A percentile compares a stretch with the other conserved stretches of the same genome.
phyloP scores from a whole-genome alignment of 92 coral and sea anemone species.

The Umimayanthus kanabou region DNA sequence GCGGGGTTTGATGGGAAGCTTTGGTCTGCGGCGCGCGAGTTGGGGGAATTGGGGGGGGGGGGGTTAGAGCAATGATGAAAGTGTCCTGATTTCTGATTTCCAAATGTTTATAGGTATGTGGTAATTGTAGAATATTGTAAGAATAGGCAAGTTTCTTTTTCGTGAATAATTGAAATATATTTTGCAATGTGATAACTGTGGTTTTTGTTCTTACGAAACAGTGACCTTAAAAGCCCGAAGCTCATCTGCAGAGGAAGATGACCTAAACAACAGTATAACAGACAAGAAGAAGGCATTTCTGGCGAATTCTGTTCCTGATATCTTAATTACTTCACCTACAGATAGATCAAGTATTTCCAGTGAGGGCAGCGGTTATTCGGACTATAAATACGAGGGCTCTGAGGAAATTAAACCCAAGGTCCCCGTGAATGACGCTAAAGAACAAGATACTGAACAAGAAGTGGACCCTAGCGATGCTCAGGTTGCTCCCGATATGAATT shows the following conservation, averaged over 20 bases:
- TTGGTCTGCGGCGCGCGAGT: too few relatives aligned
- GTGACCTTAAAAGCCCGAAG: slow-evolving; percentile 15
- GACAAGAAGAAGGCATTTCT: not conserved
- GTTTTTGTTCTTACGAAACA: not conserved
- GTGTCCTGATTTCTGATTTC: too few relatives aligned
- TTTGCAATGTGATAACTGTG: too few relatives aligned
- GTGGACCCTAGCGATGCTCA: not conserved
- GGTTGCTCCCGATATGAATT: not conserved
- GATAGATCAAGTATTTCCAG: slow-evolving; percentile 43
- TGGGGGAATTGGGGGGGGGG: too few relatives aligned
- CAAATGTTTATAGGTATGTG: too few relatives aligned
- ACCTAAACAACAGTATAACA: not conserved
- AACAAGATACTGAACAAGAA: not conserved
- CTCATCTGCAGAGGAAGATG: slow-evolving; percentile 22
- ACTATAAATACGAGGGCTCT: slow-evolving; percentile 13
- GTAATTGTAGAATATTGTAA: too few relatives aligned
- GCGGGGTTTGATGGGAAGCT: too few relatives aligned
- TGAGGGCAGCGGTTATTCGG: slow-evolving; percentile 31
- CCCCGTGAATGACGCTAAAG: not conserved
- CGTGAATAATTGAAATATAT: not conserved
- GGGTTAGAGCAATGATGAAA: too few relatives aligned
- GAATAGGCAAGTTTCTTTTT: too few relatives aligned
- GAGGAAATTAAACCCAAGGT: not conserved
- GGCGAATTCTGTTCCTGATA: slow-evolving; percentile 13
- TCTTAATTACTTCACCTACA: slow-evolving; percentile 24